Percentiles rank a stretch among this genome's conserved stretches.
Conservation (phyloP, 1,140 invertebrate species). For the Diorhabda carinulata region DNA sequence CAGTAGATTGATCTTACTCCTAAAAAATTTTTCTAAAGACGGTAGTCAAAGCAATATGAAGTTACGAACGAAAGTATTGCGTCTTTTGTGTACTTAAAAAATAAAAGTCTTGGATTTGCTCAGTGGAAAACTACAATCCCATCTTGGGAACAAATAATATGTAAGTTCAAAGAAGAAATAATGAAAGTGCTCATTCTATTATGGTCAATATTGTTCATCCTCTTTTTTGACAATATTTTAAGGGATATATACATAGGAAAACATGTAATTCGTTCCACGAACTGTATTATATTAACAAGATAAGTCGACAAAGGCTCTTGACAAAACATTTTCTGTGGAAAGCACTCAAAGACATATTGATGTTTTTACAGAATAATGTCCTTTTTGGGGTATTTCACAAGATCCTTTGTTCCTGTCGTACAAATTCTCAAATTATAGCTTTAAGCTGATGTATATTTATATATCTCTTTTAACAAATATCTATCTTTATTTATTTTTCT, state of each 20-base stretch:
- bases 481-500: not conserved
- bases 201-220: not conserved
- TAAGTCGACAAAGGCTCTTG: not conserved
- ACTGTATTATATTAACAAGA: not conserved
- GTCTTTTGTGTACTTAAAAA: no score
- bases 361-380: not conserved
- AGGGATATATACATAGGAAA: not conserved
- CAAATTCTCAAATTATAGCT: conserved; percentile 1
- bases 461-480: not conserved
- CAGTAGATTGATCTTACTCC: no score
- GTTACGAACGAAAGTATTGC: no score
- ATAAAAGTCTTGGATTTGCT: not conserved
- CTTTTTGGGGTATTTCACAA: conserved; percentile 9
- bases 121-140: not conserved
- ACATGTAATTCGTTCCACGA: not conserved
- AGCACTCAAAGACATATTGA: conserved; percentile 12
- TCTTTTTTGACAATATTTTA: not conserved
- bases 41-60: no score
- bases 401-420: not conserved
- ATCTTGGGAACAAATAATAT: not conserved
- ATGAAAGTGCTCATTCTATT: not conserved
- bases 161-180: not conserved
- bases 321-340: not conserved
- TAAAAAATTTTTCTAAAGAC: no score
- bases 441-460: conserved; percentile 3